Percentiles rank a stretch among this genome's conserved stretches.
Evolutionary conservation across 2,797 vertebrate genomes (phyloP).

Genomic region (Halcyon leucocephala): DNA sequence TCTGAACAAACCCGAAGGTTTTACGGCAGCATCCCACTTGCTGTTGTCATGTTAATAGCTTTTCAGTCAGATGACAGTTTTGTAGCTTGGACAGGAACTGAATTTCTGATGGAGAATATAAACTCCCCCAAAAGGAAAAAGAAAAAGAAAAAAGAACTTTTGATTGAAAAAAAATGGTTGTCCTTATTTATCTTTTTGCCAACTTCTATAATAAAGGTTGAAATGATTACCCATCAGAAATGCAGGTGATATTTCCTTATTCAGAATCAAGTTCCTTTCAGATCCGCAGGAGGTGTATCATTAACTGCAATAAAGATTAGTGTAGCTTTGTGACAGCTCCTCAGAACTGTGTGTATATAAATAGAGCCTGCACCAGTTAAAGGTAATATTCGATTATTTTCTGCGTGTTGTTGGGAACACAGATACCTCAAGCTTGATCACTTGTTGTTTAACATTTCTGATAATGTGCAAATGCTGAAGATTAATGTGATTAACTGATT

Average conservation of each 20-base stretch:
- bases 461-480: background rate
- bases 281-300: background rate
- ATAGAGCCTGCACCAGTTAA: background rate
- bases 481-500: background rate
- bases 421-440: background rate
- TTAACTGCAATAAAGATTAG: background rate
- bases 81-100: background rate
- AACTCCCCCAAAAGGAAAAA: background rate
- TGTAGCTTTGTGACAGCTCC: background rate
- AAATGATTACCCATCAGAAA: background rate
- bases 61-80: background rate
- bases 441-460: background rate
- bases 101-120: background rate
- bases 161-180: background rate
- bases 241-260: background rate
- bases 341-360: background rate
- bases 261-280: background rate
- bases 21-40: background rate
- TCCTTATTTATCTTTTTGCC: background rate
- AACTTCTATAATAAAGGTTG: background rate
- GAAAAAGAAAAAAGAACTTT: background rate
- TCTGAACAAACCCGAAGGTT: background rate
- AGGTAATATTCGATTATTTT: background rate
- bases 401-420: background rate
- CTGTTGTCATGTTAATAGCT: background rate